Conservation (phyloP, 2,888 invertebrate species). For the Amphipyra tragopoginis region DNA sequence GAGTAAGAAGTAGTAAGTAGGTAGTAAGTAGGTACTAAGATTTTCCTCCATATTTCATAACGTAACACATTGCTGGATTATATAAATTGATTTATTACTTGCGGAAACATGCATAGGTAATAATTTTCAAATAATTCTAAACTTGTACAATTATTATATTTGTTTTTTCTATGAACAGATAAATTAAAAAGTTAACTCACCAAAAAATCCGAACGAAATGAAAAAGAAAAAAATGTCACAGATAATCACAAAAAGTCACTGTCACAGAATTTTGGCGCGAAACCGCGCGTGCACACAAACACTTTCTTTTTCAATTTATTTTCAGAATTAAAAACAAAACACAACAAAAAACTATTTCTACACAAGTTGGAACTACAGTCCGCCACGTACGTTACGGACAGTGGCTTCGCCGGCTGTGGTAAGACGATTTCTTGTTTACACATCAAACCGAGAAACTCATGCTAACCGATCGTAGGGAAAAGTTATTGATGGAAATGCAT, state of each 20-base stretch:
- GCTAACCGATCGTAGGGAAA: slow-evolving; percentile 77
- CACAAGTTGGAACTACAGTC: slow-evolving; percentile 58
- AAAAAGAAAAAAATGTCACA: slow-evolving; percentile 70
- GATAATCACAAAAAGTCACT: slow-evolving; percentile 73
- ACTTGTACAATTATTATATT: neutral
- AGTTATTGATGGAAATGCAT: slow-evolving; percentile 69
- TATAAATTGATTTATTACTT: slow-evolving; percentile 59
- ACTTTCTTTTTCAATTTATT: slow-evolving; percentile 61
- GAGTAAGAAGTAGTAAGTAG: too few species aligned
- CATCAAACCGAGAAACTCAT: slow-evolving; percentile 66
- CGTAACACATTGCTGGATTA: slow-evolving; percentile 55
- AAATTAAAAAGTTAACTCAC: slow-evolving; percentile 56
- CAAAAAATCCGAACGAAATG: slow-evolving; percentile 59
- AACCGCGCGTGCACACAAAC: slow-evolving; percentile 64
- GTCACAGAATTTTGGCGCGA: slow-evolving; percentile 72
- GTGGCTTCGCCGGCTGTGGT: slow-evolving; percentile 86
- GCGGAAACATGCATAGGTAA: slow-evolving; percentile 54
- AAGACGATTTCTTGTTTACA: slow-evolving; percentile 81
- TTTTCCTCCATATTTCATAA: slow-evolving; percentile 66
- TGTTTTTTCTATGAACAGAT: neutral
- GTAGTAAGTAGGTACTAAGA: slow-evolving; percentile 52
- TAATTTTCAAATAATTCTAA: neutral
- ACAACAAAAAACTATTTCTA: slow-evolving; percentile 44
- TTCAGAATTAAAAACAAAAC: slow-evolving; percentile 37
- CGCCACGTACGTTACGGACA: slow-evolving; percentile 82